Percentiles rank a stretch among this genome's conserved stretches.
phyloP scores from a whole-genome alignment of 2,797 vertebrate species.

The Chloroceryle amazona region DNA sequence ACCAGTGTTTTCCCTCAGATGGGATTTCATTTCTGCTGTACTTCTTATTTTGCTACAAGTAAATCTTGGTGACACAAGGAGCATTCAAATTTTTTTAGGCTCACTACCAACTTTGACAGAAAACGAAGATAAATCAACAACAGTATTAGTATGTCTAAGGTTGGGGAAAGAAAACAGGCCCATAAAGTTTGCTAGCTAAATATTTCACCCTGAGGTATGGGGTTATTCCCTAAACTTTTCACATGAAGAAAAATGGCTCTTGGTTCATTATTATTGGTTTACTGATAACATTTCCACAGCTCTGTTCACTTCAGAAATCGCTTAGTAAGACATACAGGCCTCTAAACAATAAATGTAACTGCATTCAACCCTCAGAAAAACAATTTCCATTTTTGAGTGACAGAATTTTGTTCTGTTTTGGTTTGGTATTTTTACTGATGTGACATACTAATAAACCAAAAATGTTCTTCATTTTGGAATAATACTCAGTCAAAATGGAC shows the following conservation, averaged over 20 bases:
- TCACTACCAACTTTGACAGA: conserved; percentile 49
- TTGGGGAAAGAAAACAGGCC: background rate
- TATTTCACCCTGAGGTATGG: background rate
- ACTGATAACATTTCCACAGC: background rate
- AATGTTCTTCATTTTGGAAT: background rate
- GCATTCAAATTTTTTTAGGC: conserved; percentile 17
- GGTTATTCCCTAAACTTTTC: background rate
- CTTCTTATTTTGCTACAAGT: conserved; percentile 53
- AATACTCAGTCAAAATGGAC: background rate
- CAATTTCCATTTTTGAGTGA: background rate
- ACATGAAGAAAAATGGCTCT: background rate
- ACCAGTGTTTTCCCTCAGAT: conserved; percentile 44
- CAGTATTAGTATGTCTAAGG: background rate
- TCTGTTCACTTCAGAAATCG: background rate
- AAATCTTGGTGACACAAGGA: conserved; percentile 30
- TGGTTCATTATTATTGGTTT: background rate
- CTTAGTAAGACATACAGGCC: background rate
- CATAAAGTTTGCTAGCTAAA: background rate
- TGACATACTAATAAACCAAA: background rate
- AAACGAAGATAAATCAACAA: conserved; percentile 65
- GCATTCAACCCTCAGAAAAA: background rate
- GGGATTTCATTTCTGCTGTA: conserved; percentile 59
- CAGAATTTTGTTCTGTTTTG: background rate
- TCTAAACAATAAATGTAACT: background rate
- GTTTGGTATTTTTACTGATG: background rate